Evolutionary conservation across 2,113 vertebrate species (phyloP).

Genomic region (Nibea albiflora): DNA sequence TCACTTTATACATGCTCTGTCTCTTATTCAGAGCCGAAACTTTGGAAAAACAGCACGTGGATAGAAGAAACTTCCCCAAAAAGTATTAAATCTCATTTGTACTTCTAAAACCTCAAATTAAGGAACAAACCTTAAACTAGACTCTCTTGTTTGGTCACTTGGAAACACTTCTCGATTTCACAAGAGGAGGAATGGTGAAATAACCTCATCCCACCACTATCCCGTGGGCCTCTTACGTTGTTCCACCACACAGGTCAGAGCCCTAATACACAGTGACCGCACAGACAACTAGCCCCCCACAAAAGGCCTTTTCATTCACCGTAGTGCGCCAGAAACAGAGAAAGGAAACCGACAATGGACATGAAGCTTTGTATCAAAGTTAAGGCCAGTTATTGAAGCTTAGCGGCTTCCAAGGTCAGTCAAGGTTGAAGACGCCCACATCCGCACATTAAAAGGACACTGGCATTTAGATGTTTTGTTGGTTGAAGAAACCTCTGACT

Average conservation of each 20-base stretch:
- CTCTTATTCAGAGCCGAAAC: conserved; percentile 22
- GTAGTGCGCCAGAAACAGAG: conserved; percentile 22
- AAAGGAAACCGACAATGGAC: conserved; percentile 38
- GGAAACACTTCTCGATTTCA: conserved; percentile 42
- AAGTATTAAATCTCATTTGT: not conserved
- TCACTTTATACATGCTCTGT: conserved; percentile 31
- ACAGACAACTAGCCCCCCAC: conserved; percentile 33
- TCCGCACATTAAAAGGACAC: conserved; percentile 51
- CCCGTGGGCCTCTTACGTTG: conserved; percentile 48
- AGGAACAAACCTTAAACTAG: not conserved
- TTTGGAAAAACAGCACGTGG: not conserved
- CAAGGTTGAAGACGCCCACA: conserved; percentile 57
- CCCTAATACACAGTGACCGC: conserved; percentile 31
- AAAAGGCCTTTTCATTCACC: conserved; percentile 56
- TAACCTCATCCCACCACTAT: conserved; percentile 42
- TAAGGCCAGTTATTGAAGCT: conserved; percentile 46
- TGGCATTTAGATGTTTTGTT: conserved; percentile 52
- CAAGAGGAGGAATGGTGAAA: conserved; percentile 57
- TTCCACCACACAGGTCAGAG: conserved; percentile 35
- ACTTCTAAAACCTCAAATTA: conserved; percentile 4
- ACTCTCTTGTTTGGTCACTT: conserved; percentile 9
- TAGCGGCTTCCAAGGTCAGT: conserved; percentile 43
- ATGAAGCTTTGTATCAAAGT: conserved; percentile 44
- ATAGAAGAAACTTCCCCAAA: not conserved
- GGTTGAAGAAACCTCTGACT: conserved; percentile 26